Evolutionary conservation across 2,888 invertebrate genomes (phyloP), one percentile per base, ranked within the genome.

Genomic region (Rhogogaster chlorosoma): DNA sequence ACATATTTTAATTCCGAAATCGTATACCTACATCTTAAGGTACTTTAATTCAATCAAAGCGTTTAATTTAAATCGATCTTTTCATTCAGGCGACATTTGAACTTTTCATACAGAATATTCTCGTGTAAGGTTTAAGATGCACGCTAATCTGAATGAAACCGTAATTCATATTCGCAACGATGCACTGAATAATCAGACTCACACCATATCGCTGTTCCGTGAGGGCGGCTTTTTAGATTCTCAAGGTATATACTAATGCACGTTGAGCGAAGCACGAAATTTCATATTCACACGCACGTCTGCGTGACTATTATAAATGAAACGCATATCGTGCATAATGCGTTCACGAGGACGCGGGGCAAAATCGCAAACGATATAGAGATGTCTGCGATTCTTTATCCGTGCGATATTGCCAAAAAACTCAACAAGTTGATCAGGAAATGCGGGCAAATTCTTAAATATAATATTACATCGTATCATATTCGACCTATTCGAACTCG

Each of bases 81-180:
- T 29, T 9, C 7, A n/a, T 53, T n/a, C n/a, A 45, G 12, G 3
- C 15, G 15, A 45, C 12, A 45, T 45, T 45, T 3, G 12, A 45
- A 15, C 12, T 15, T 4, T 45, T 45, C 45, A 15, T 3, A 15
- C 15, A 15, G 0, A 15, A 45, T 15, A 45, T 15, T 45, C 3
- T 45, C 45, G 12, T 15, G 45, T 15, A 12, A 18, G 32, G 32
- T 26, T 85, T 86, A 61, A 32, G 53, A 86, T 85, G 15, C 61
- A 83, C 71, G 38, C 10, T 71, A 22, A 42, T 38, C 38, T 36
- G 22, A 42, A 73, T 77, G 38, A 77, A 29, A 49, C 10, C 53
- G 53, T 18, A 32, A 15, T 22, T 26, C 45, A 10, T 12, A 75
- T 32, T 45, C 26, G 42, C 75, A 75, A 42, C 75, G 45, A 45